phyloP scores from a whole-genome alignment of 2,113 vertebrate species.

The Mastomys coucha region DNA sequence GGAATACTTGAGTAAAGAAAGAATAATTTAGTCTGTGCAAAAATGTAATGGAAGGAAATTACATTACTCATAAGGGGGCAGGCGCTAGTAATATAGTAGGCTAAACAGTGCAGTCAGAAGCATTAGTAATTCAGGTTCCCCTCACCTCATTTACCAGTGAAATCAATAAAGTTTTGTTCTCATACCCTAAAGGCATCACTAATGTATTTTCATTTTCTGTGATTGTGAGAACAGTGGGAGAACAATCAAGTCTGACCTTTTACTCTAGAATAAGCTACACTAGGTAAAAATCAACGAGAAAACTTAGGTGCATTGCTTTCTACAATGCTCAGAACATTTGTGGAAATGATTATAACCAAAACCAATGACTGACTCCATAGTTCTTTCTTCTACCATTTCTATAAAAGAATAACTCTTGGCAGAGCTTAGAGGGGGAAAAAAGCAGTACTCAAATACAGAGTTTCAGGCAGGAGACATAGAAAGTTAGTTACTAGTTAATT shows the following conservation, averaged over 20 bases:
- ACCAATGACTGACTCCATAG: neutral
- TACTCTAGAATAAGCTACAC: neutral
- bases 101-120: neutral
- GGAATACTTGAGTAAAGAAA: neutral
- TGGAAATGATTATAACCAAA: neutral
- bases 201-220: neutral
- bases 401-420: neutral
- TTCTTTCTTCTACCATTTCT: neutral
- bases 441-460: neutral
- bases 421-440: neutral
- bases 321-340: neutral
- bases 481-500: slow-evolving; percentile 20
- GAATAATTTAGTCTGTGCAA: neutral
- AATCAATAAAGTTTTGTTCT: neutral
- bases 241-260: neutral
- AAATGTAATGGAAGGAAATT: neutral
- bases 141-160: neutral
- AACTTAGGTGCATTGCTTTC: neutral
- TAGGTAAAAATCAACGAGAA: neutral
- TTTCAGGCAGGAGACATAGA: neutral
- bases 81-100: neutral
- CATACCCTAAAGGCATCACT: neutral
- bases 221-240: neutral
- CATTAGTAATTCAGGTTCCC: neutral
- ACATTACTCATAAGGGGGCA: neutral